Base-by-base conservation (phyloP, 2,888 invertebrate species). In the Campoplex capitator region DNA sequence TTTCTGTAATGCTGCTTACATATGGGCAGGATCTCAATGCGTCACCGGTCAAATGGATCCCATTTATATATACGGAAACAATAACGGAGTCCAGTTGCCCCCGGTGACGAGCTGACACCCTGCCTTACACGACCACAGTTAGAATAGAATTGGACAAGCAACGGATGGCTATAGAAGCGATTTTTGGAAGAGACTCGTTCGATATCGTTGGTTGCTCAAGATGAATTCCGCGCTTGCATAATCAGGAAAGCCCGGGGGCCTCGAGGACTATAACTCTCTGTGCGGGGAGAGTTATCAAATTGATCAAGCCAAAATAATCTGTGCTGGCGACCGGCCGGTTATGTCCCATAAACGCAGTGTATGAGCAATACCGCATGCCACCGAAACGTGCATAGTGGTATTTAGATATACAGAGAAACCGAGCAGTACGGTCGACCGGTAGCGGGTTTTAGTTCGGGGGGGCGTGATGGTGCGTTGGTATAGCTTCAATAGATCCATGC, bases 271-370 rank as follows among this genome's bases (percentile, higher is more conserved):
- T 93, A 93, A 92, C 93, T 87, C 83, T 79, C 82, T 89, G 90
- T 91, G 90, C 90, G 90, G 91, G 90, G 91, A 93, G 94, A 93
- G 94, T 94, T 94, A 94, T 94, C 94, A 94, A 94, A 94, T 93
- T 94, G 94, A 94, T 94, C 94, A 94, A 92, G 93, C 93, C 92
- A 93, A 94, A 94, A 94, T 94, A 94, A 94, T 94, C 94, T 93
- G 92, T 92, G 91, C 92, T 91, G 91, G 92, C 92, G 92, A 88
- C 90, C 92, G 89, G 88, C 91, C 92, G 92, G 94, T 94, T 94
- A 94, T 94, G 93, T 91, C 92, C 94, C 94, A 94, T 94, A 94
- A 94, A 94, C 93, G 94, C 93, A 91, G 93, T 88, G 92, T 93
- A 94, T 89, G 93, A 93, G 94, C 92, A 93, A 93, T 93, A 94